Percentiles rank a stretch among this genome's conserved stretches.
Evolutionary conservation across 2,888 invertebrate genomes (phyloP).

Genomic region (Brachyptera putata): DNA sequence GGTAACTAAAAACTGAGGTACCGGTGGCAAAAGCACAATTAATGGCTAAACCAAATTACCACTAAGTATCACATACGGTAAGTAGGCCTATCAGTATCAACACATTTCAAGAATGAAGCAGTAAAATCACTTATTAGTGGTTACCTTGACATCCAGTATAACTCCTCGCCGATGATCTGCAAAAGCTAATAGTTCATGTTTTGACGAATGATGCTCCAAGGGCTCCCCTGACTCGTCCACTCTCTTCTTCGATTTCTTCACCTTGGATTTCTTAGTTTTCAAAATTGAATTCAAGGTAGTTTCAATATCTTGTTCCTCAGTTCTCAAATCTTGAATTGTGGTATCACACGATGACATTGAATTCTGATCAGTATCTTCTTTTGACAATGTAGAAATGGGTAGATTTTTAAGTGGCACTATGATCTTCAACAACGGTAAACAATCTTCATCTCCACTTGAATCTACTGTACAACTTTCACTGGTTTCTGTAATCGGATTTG

Average conservation of each 20-base stretch:
- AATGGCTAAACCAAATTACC: no score
- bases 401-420: neutral
- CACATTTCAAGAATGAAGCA: no score
- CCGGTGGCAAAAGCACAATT: no score
- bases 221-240: neutral
- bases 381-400: neutral
- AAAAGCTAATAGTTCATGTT: neutral
- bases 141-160: conserved; percentile 31
- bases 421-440: neutral
- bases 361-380: neutral
- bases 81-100: no score
- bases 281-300: no score
- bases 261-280: conserved; percentile 8
- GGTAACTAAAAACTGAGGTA: no score
- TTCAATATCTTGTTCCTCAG: neutral
- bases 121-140: no score
- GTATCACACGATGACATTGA: conserved; percentile 11
- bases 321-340: neutral
- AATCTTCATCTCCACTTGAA: conserved; percentile 2
- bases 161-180: conserved; percentile 25
- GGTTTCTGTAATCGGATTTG: no score
- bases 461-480: neutral
- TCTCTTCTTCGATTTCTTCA: neutral
- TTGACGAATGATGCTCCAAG: conserved; percentile 8
- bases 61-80: no score